Evolutionary conservation across 2,797 vertebrate genomes (phyloP).

Genomic region (Oryzias sinensis): DNA sequence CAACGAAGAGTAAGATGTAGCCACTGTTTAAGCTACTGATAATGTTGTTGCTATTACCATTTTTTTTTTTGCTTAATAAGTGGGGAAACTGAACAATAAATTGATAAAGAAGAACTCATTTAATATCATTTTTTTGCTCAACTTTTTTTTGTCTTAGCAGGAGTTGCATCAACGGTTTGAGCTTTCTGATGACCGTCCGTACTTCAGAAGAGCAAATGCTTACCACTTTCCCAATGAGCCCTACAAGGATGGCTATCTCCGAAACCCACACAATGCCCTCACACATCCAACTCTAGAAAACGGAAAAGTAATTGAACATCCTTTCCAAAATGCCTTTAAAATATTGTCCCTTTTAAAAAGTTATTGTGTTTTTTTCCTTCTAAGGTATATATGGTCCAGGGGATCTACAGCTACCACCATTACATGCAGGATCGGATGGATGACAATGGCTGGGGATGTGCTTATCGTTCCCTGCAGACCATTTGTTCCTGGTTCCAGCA

Average conservation of each 20-base stretch:
- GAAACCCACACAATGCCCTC: conserved; percentile 86
- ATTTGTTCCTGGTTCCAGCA: conserved; percentile 96
- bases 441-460: conserved; percentile 97
- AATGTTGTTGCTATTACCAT: too few species aligned
- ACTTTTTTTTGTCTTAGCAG: conserved; percentile 62
- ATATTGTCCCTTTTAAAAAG: not conserved
- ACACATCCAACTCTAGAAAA: conserved; percentile 81
- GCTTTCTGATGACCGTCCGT: conserved; percentile 86
- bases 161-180: conserved; percentile 84
- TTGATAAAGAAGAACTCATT: too few species aligned
- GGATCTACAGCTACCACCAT: conserved; percentile 91
- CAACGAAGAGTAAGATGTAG: conserved; percentile 78
- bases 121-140: not conserved
- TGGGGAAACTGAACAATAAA: too few species aligned
- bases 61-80: too few species aligned
- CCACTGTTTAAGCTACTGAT: conserved; percentile 1
- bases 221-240: conserved; percentile 90
- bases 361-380: not conserved
- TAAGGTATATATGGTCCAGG: conserved; percentile 85
- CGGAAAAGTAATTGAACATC: conserved; percentile 74
- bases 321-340: too few species aligned
- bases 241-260: conserved; percentile 89
- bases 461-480: conserved; percentile 95
- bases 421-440: conserved; percentile 93
- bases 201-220: conserved; percentile 87